phyloP scores from a whole-genome alignment of 2,888 invertebrate species.

The Tenthredo notha region DNA sequence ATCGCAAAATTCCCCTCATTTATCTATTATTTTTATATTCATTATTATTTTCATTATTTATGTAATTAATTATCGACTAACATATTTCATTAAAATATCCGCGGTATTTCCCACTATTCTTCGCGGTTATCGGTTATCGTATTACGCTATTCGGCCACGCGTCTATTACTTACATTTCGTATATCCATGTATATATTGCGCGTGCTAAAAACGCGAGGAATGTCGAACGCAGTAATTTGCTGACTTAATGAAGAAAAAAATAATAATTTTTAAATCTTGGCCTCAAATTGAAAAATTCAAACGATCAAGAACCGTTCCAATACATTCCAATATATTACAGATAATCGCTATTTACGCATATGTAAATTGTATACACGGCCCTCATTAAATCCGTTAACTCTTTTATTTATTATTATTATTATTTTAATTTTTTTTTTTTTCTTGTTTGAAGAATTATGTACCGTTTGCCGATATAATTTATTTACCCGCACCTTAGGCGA shows the following conservation, averaged over 20 bases:
- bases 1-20: not conserved
- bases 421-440: too few species aligned
- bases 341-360: not conserved
- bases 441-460: not conserved
- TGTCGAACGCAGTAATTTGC: not conserved
- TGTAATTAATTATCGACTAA: not conserved
- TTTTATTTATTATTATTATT: too few species aligned
- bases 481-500: not conserved
- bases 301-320: slow-evolving; percentile 9
- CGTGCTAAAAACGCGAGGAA: not conserved
- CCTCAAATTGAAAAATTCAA: not conserved
- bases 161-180: not conserved
- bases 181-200: not conserved
- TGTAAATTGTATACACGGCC: not conserved
- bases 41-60: not conserved
- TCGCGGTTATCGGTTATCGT: not conserved
- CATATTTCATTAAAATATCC: not conserved
- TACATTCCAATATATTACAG: not conserved
- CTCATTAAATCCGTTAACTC: slow-evolving; percentile 22
- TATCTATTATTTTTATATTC: not conserved
- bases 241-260: not conserved
- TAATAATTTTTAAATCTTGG: too few species aligned
- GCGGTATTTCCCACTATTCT: not conserved
- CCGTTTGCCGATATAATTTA: slow-evolving; percentile 8
- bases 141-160: not conserved